These are phyloP conservation scores for Tachystola acroxantha DNA, from an alignment of 2,888 invertebrate species.

Conservation along the genomic window DNA sequence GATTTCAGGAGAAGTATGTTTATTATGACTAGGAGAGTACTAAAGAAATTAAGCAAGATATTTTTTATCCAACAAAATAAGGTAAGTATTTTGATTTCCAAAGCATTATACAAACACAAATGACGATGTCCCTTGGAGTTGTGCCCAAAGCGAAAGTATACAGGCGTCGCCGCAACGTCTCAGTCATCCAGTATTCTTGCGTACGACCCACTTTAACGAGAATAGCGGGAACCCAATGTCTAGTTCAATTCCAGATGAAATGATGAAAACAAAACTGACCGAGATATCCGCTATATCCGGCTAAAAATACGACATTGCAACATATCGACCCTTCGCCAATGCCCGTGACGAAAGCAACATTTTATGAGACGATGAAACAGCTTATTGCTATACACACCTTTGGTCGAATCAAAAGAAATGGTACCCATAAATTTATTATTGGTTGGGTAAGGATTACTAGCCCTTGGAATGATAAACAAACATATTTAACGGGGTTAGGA, in stretches of 20 bases:
- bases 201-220: slow-evolving; percentile 45
- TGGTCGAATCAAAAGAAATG: not conserved
- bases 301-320: slow-evolving; percentile 23
- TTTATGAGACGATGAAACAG: slow-evolving; percentile 15
- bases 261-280: slow-evolving; percentile 25
- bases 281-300: slow-evolving; percentile 22
- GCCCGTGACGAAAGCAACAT: slow-evolving; percentile 12
- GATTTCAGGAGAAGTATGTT: too few relatives aligned
- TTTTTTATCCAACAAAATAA: too few relatives aligned
- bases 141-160: slow-evolving; percentile 38
- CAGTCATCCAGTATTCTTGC: slow-evolving; percentile 24
- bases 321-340: slow-evolving; percentile 14
- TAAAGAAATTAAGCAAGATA: too few relatives aligned
- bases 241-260: slow-evolving; percentile 48
- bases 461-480: not conserved
- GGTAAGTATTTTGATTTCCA: too few relatives aligned
- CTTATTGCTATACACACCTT: slow-evolving; percentile 14
- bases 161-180: slow-evolving; percentile 29
- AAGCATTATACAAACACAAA: not conserved
- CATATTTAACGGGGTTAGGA: too few relatives aligned
- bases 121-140: slow-evolving; percentile 29
- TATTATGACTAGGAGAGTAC: too few relatives aligned
- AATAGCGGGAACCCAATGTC: slow-evolving; percentile 53
- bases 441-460: not conserved
- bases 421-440: not conserved